Evolutionary conservation across 2,888 invertebrate species (phyloP), one percentile per base, ranked within the genome.

Genomic region (Harpagoxenus sublaevis): DNA sequence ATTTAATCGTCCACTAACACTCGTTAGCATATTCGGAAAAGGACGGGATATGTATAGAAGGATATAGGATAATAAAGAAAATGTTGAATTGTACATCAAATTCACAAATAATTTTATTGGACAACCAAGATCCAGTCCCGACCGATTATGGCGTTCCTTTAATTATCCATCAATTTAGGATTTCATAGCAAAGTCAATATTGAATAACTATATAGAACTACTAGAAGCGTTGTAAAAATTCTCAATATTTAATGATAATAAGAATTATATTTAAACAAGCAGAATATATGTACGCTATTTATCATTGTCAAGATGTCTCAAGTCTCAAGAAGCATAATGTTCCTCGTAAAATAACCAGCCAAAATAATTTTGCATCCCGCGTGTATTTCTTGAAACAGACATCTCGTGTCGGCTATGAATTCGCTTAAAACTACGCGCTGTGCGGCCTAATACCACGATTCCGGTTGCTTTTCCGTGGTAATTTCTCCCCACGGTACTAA

Each of bases 401-500:
- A 42, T 65, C 71, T 51, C 53, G 60, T 60, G 62, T 79, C 39
- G 39, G 28, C 23, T 65, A 39, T 55, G 75, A 42, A 70, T 62
- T 60, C 15, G 31, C 53, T 55, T 63, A 57, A 84, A 73, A 57
- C 70, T 73, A 31, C 73, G 35, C 66, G 66, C 35, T 48, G 35
- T 60, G 60, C 51, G 55, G 31, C 18, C 42, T 74, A 65, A 71
- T 60, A 39, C 28, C 83, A 88, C 85, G 85, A 81, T 83, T 75
- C 63, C 62, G 74, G 68, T 63, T 79, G 73, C 39, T 60, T 84
- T 70, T 39, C 28, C 42, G 23, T 9, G 55, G 86, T 87, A 87
- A 91, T 88, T 88, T 65, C 82, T 88, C 88, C 87, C 86, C 3
- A 8, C 31, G 87, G 86, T 89, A 90, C 88, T 91, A 90, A 91